Evolutionary conservation across 2,888 invertebrate species (phyloP).

Genomic region (Macrophya alboannulata): DNA sequence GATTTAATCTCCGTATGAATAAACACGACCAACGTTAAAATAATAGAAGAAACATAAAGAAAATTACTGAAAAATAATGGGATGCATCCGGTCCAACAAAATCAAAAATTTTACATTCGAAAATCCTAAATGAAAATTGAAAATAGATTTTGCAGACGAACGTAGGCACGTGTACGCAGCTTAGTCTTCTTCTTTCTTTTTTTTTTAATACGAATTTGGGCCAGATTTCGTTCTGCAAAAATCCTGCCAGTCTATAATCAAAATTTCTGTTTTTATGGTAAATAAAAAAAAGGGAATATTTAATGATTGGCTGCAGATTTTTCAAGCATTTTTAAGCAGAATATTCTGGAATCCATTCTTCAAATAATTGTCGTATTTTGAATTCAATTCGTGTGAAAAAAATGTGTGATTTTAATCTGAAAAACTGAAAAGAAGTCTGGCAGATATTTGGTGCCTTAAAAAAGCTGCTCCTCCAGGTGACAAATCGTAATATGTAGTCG

Average conservation of each 20-base stretch:
- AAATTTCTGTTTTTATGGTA: background rate
- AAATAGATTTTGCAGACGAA: background rate
- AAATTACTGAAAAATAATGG: background rate
- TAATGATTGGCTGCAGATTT: too few relatives aligned
- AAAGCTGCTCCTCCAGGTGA: background rate
- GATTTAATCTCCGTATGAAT: slow-evolving; percentile 4
- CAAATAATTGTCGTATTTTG: background rate
- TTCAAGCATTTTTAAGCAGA: background rate
- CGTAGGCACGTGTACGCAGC: background rate
- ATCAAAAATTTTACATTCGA: background rate
- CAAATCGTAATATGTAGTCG: background rate
- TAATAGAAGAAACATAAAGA: background rate
- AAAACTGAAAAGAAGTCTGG: background rate
- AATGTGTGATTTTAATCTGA: background rate
- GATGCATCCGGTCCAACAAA: background rate
- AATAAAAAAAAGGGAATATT: background rate
- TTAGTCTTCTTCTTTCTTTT: background rate
- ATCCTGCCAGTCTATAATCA: background rate
- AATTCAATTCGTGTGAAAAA: background rate
- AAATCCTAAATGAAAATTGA: background rate
- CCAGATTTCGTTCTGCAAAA: slow-evolving; percentile 1
- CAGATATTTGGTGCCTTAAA: background rate
- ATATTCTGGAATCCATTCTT: background rate
- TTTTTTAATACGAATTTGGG: background rate
- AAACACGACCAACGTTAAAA: slow-evolving; percentile 14